phyloP scores from a whole-genome alignment of 2,113 vertebrate species.

The Mobula hypostoma region DNA sequence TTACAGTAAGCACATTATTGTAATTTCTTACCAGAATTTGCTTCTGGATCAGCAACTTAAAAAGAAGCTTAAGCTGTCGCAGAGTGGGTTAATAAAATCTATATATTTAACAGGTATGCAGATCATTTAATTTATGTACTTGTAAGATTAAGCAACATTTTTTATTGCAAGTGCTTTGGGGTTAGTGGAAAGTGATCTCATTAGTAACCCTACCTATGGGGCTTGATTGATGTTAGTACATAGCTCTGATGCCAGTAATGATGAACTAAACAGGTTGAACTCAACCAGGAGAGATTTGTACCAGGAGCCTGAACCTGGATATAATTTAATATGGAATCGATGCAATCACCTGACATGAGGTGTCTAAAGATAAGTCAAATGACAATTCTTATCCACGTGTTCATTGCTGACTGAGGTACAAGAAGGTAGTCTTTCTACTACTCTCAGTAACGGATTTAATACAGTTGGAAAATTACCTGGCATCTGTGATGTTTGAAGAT shows the following conservation, averaged over 20 bases:
- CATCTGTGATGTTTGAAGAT: neutral
- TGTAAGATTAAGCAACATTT: neutral
- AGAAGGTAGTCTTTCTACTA: neutral
- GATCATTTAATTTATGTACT: neutral
- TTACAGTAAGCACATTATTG: neutral
- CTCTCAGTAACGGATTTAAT: neutral
- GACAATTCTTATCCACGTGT: neutral
- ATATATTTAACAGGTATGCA: constrained; percentile 11
- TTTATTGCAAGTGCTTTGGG: neutral
- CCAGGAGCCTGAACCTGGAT: neutral
- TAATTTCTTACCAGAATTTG: neutral
- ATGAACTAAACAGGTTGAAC: neutral
- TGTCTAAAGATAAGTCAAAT: neutral
- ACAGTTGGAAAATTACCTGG: neutral
- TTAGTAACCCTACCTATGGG: neutral
- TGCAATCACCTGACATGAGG: neutral
- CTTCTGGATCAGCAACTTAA: neutral
- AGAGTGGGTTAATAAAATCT: neutral
- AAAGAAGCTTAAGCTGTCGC: neutral
- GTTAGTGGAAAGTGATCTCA: neutral
- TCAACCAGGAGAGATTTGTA: neutral
- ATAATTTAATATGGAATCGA: neutral
- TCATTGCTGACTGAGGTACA: neutral
- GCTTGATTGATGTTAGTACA: neutral
- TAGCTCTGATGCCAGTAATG: neutral